Conservation (phyloP, 1,140 invertebrate genomes). For the Aphaenogaster floridana region DNA sequence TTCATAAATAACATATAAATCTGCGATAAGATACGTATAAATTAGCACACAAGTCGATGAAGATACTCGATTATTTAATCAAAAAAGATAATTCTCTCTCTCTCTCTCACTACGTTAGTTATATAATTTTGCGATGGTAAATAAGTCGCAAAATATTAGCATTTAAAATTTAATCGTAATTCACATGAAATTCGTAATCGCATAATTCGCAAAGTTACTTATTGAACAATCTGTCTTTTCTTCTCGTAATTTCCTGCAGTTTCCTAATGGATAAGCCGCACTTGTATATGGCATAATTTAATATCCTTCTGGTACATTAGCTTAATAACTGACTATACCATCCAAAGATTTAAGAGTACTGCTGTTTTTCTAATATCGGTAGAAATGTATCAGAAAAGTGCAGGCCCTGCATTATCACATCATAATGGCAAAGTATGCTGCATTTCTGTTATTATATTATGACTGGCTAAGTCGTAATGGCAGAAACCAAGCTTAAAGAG, state of each 20-base stretch:
- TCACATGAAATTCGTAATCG: not conserved
- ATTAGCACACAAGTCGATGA: not conserved
- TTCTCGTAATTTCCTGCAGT: not conserved
- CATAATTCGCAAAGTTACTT: not conserved
- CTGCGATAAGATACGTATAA: not conserved
- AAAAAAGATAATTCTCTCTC: not conserved
- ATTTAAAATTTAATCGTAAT: constrained; percentile 9
- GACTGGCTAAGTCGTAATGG: no score
- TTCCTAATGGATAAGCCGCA: constrained; percentile 18
- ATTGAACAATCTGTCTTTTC: not conserved
- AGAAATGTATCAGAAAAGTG: no score
- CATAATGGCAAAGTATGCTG: no score
- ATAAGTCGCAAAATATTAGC: constrained; percentile 6
- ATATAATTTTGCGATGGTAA: not conserved
- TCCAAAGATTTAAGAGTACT: not conserved
- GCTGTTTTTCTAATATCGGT: no score
- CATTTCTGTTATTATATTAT: no score
- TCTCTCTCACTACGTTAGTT: not conserved
- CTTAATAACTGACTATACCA: constrained; percentile 38
- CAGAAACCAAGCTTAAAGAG: no score
- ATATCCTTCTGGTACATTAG: constrained; percentile 16
- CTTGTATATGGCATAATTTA: constrained; percentile 24
- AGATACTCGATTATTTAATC: constrained; percentile 29
- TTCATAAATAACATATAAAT: not conserved
- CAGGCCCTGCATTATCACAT: no score